These are phyloP conservation scores for Bombus superbus DNA, from an alignment of 1,140 invertebrate genomes.

Conservation along the genomic window DNA sequence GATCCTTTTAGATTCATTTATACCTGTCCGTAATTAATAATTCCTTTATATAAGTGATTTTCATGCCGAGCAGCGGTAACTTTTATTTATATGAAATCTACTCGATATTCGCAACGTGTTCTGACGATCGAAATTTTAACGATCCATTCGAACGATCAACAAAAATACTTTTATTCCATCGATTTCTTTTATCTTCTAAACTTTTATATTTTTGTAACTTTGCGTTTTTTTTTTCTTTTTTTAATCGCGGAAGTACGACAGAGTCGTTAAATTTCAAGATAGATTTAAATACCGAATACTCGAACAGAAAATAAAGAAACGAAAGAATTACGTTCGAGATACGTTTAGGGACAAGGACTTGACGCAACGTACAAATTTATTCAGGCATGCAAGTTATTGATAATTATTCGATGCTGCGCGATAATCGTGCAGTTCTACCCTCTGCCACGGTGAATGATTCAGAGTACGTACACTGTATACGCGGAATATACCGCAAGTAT, in stretches of 20 bases:
- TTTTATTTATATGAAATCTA: not conserved
- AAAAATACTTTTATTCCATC: not conserved
- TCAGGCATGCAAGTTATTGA: not conserved
- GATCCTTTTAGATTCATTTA: not conserved
- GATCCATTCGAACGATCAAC: not conserved
- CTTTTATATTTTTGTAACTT: not conserved
- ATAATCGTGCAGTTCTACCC: not conserved
- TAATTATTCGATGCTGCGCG: slow-evolving; percentile 11
- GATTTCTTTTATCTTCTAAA: not conserved
- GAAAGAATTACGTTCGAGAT: not conserved
- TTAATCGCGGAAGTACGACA: too few species aligned
- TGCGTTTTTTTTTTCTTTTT: too few species aligned
- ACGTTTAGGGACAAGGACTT: not conserved
- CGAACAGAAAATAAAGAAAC: not conserved
- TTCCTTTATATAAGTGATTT: not conserved
- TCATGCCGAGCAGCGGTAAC: not conserved
- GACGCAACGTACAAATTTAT: not conserved
- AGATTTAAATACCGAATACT: not conserved
- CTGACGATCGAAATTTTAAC: too few species aligned
- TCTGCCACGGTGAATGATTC: slow-evolving; percentile 13
- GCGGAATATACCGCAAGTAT: slow-evolving; percentile 10
- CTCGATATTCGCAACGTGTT: not conserved
- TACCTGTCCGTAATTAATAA: not conserved
- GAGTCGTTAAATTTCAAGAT: too few species aligned
- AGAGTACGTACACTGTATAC: not conserved